Evolutionary conservation across 1,140 invertebrate species (phyloP).

Genomic region (Leptinotarsa undecemlineata): DNA sequence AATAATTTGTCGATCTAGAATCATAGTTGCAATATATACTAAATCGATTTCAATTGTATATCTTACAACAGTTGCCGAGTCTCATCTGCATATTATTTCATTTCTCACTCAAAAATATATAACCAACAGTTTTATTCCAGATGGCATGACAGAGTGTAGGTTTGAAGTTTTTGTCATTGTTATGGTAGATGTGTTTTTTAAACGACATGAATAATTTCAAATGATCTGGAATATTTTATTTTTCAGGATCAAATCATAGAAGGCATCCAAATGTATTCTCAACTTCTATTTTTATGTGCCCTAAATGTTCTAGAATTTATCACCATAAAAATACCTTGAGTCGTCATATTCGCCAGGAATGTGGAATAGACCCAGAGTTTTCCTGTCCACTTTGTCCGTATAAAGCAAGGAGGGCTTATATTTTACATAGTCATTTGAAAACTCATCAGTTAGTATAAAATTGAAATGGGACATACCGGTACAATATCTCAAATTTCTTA

Average conservation of each 20-base stretch:
- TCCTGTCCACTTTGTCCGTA: conserved; percentile 56
- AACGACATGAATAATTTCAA: no score
- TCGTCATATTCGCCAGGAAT: conserved; percentile 59
- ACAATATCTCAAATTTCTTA: no score
- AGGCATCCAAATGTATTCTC: neutral
- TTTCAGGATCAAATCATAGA: conserved; percentile 4
- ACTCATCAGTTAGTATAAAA: conserved; percentile 25
- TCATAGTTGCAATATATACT: no score
- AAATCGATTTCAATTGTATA: no score
- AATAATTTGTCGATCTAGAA: no score
- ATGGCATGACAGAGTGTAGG: no score
- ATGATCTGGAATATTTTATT: neutral
- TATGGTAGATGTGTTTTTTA: no score
- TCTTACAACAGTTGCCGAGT: no score
- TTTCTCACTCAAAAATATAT: no score
- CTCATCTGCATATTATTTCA: no score
- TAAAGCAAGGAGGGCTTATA: conserved; percentile 40
- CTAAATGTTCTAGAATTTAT: conserved; percentile 61
- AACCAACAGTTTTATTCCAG: no score
- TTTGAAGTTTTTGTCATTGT: no score
- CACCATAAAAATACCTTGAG: conserved; percentile 59
- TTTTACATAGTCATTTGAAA: conserved; percentile 41
- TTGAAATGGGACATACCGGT: neutral
- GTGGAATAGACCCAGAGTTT: conserved; percentile 62
- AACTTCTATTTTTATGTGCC: conserved; percentile 50